A percentile compares a stretch with the other conserved stretches of the same genome.
phyloP scores from a whole-genome alignment of 2,113 vertebrate genomes.

The Microtus richardsoni region DNA sequence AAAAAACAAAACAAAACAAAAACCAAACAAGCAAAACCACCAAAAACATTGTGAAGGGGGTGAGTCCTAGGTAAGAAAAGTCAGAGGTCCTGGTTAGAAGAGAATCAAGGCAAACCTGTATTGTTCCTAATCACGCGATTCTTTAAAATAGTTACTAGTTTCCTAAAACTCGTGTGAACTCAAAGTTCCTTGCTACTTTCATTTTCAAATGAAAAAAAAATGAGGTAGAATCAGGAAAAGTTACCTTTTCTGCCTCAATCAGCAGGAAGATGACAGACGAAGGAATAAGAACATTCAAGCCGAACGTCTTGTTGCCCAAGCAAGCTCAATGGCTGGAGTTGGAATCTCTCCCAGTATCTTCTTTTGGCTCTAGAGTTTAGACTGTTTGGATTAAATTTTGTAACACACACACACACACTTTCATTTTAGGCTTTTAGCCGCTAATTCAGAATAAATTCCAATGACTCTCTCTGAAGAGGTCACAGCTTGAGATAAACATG shows the following conservation, averaged over 20 bases:
- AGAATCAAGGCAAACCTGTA: not conserved
- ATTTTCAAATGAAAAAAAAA: not conserved
- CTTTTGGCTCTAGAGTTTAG: not conserved
- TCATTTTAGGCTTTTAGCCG: not conserved
- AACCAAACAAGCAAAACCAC: not conserved
- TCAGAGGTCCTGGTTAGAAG: not conserved
- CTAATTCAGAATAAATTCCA: slow-evolving; percentile 2
- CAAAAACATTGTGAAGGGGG: not conserved
- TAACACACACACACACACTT: not conserved
- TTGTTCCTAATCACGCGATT: not conserved
- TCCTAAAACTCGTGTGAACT: not conserved
- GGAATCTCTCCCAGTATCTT: not conserved
- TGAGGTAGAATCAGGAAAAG: not conserved
- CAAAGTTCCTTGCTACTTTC: not conserved
- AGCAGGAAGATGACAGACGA: not conserved
- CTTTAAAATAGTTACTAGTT: not conserved
- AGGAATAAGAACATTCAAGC: too few species aligned
- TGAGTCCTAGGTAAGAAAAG: not conserved
- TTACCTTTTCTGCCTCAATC: not conserved
- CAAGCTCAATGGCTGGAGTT: not conserved
- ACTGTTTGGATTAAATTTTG: not conserved
- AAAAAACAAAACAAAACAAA: too few species aligned
- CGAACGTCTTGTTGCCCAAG: not conserved
- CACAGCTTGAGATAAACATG: slow-evolving; percentile 42
- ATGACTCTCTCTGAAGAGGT: not conserved